Conservation (phyloP, 2,888 invertebrate species). For the Erpobdella octoculata region DNA sequence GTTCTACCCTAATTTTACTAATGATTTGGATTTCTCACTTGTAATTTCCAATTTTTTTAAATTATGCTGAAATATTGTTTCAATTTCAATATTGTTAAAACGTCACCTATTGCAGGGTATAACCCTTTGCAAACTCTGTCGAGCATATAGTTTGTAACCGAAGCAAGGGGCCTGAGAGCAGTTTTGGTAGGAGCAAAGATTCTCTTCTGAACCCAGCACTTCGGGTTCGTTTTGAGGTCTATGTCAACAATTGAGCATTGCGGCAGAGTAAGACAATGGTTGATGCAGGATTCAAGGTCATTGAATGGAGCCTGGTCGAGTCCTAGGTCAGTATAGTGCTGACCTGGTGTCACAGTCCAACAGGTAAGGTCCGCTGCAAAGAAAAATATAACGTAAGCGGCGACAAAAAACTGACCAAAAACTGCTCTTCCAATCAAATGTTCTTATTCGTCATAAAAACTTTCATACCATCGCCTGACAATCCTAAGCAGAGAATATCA, state of each 20-base stretch:
- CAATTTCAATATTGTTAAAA: too few relatives aligned
- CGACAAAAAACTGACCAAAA: too few relatives aligned
- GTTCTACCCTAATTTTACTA: too few relatives aligned
- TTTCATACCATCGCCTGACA: too few relatives aligned
- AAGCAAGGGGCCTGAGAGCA: background rate
- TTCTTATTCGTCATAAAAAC: too few relatives aligned
- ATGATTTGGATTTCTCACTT: too few relatives aligned
- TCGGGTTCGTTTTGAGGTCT: background rate
- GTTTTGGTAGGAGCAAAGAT: background rate
- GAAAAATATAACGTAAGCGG: too few relatives aligned
- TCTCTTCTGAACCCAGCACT: background rate
- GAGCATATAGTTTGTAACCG: background rate
- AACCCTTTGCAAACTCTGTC: background rate
- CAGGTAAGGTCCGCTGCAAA: background rate
- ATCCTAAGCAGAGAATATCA: too few relatives aligned
- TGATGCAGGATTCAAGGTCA: background rate
- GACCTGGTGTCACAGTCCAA: background rate
- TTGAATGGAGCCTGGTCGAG: background rate
- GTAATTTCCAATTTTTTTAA: too few relatives aligned
- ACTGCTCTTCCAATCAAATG: too few relatives aligned
- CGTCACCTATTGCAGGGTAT: background rate
- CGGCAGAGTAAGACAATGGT: background rate
- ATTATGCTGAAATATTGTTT: too few relatives aligned
- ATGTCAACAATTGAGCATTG: conserved; percentile 5
- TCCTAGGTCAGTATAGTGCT: background rate